Evolutionary conservation across 2,113 vertebrate genomes (phyloP).

Genomic region (Sinocyclocheilus grahami): DNA sequence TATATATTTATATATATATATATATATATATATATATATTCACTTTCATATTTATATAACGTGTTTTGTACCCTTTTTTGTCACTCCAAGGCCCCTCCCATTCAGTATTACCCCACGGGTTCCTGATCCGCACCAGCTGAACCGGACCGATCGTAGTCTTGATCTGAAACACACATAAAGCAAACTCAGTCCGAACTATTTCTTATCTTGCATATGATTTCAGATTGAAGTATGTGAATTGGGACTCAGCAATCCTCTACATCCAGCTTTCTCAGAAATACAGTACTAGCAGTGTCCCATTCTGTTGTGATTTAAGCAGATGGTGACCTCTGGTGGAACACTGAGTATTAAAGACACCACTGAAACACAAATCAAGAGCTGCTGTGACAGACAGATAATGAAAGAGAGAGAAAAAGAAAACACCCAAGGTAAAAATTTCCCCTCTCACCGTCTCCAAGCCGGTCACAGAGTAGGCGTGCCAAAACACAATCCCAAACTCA

Average conservation of each 20-base stretch:
- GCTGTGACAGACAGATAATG: not conserved
- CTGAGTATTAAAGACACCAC: not conserved
- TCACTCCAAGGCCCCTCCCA: conserved; percentile 80
- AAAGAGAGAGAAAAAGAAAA: not conserved
- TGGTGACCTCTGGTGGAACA: not conserved
- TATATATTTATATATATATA: not conserved
- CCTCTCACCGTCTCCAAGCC: conserved; percentile 69
- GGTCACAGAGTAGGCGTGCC: conserved; percentile 78
- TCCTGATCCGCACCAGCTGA: conserved; percentile 73
- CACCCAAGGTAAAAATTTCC: too few relatives aligned
- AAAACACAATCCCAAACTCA: conserved; percentile 72
- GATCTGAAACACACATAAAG: conserved; percentile 64
- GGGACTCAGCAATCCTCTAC: not conserved
- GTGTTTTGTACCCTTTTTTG: conserved; percentile 39
- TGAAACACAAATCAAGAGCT: not conserved
- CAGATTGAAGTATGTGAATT: not conserved
- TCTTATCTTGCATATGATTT: not conserved
- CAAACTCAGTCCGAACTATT: not conserved
- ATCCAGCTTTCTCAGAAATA: too few relatives aligned
- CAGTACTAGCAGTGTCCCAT: not conserved
- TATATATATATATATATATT: not conserved
- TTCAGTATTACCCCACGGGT: conserved; percentile 79
- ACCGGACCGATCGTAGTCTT: conserved; percentile 40
- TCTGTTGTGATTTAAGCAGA: not conserved
- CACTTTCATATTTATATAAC: too few relatives aligned